Percentiles rank a stretch among this genome's conserved stretches.
Conservation (phyloP, 1,140 invertebrate genomes). For the Hormaphis cornu region DNA sequence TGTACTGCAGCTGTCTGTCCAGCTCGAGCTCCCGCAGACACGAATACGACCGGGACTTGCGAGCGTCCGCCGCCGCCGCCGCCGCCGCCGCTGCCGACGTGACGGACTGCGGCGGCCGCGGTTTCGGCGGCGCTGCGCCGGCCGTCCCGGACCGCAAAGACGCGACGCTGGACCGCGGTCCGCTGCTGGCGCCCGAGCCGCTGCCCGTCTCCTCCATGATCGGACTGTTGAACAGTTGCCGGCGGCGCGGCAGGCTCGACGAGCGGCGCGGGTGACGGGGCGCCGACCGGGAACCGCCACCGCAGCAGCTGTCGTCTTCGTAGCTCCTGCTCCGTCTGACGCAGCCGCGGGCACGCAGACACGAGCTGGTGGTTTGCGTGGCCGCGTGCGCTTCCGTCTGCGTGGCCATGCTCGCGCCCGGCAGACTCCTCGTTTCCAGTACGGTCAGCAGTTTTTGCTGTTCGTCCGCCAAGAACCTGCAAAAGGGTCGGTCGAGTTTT, state of each 20-base stretch:
- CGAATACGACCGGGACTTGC: conserved; percentile 12
- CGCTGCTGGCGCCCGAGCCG: conserved; percentile 8
- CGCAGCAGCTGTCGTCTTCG: background rate
- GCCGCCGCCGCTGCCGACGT: conserved; percentile 85
- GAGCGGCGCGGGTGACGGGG: background rate
- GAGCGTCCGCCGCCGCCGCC: conserved; percentile 53
- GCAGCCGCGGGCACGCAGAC: background rate
- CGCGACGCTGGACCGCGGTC: background rate
- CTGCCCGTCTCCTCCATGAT: conserved; percentile 18
- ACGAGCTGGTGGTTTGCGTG: conserved; percentile 58
- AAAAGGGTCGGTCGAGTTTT: background rate
- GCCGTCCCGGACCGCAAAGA: background rate
- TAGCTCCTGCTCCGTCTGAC: conserved; percentile 16
- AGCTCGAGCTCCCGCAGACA: conserved; percentile 7
- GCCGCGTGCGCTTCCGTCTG: conserved; percentile 67
- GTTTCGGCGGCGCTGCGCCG: conserved; percentile 42
- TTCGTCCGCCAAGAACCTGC: conserved; percentile 21
- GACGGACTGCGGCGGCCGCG: conserved; percentile 79
- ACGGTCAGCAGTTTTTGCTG: conserved; percentile 8
- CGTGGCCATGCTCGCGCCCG: conserved; percentile 63
- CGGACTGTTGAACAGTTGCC: background rate
- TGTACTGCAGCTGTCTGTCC: conserved; percentile 22
- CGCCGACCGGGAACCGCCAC: background rate
- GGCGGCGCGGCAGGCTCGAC: background rate
- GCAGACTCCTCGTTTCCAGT: conserved; percentile 66